phyloP scores from a whole-genome alignment of 2,888 invertebrate genomes.

The Drosophila niveifrons region DNA sequence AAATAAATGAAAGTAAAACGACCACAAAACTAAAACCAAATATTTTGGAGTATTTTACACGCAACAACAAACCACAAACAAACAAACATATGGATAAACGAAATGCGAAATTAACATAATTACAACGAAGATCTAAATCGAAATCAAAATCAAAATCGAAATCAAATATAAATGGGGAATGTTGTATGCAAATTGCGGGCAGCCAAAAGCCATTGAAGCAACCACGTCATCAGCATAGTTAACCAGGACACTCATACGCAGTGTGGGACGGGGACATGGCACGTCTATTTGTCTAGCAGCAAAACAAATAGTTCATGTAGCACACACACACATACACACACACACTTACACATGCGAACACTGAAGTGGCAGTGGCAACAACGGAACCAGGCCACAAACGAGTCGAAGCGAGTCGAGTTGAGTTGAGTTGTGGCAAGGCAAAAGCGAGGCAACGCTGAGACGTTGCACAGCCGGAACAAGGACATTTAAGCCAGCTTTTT shows the following conservation, averaged over 20 bases:
- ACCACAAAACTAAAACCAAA: constrained; percentile 21
- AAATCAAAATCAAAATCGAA: constrained; percentile 25
- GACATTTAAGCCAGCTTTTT: constrained; percentile 14
- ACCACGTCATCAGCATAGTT: constrained; percentile 43
- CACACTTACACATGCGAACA: background rate
- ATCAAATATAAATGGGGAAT: constrained; percentile 35
- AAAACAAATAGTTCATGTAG: constrained; percentile 22
- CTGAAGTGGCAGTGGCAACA: constrained; percentile 23
- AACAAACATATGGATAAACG: constrained; percentile 18
- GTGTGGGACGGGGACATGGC: constrained; percentile 22
- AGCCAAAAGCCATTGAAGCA: constrained; percentile 34
- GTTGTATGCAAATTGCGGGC: constrained; percentile 48
- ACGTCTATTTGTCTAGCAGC: constrained; percentile 38
- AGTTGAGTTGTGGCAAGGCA: constrained; percentile 6
- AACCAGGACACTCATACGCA: constrained; percentile 28
- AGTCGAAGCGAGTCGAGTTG: background rate
- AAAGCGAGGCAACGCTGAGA: constrained; percentile 8
- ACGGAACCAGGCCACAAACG: constrained; percentile 48
- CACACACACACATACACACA: constrained; percentile 18
- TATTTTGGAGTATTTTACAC: constrained; percentile 44
- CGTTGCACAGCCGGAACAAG: constrained; percentile 16
- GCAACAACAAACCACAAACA: constrained; percentile 6
- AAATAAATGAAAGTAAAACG: constrained; percentile 33
- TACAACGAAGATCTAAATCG: constrained; percentile 19
- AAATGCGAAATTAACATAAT: constrained; percentile 11